A percentile compares a stretch with the other conserved stretches of the same genome.
phyloP scores from a whole-genome alignment of 2,888 invertebrate genomes.

The Eledona agricola region DNA sequence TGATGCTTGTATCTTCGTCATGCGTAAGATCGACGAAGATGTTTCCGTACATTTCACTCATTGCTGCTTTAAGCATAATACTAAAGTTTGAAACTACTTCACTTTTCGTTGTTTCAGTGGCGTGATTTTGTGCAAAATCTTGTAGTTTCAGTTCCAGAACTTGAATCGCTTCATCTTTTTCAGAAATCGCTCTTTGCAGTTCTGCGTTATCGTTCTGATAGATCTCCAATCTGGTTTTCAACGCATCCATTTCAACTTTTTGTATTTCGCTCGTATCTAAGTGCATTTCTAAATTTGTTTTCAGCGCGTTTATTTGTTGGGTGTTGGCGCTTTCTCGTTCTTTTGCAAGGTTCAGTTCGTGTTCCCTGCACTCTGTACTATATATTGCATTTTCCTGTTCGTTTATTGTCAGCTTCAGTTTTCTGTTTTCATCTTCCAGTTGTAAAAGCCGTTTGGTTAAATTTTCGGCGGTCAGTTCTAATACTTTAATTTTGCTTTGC shows the following conservation, averaged over 20 bases:
- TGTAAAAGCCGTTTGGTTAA: slow-evolving; percentile 48
- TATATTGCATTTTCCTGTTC: not conserved
- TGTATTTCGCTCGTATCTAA: slow-evolving; percentile 24
- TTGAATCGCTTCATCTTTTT: slow-evolving; percentile 26
- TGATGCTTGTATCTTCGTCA: slow-evolving; percentile 30
- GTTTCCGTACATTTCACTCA: slow-evolving; percentile 55
- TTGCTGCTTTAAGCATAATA: slow-evolving; percentile 49
- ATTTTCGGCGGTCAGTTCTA: slow-evolving; percentile 59
- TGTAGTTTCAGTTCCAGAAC: slow-evolving; percentile 35
- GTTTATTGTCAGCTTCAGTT: slow-evolving; percentile 8
- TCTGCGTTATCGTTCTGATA: slow-evolving; percentile 25
- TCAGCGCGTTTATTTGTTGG: slow-evolving; percentile 34
- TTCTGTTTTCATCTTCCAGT: slow-evolving; percentile 38
- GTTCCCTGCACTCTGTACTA: slow-evolving; percentile 15
- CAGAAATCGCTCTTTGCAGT: slow-evolving; percentile 34
- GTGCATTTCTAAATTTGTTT: slow-evolving; percentile 16
- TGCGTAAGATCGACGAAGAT: slow-evolving; percentile 47
- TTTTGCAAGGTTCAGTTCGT: slow-evolving; percentile 9
- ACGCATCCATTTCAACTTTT: slow-evolving; percentile 24
- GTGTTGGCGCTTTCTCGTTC: slow-evolving; percentile 12
- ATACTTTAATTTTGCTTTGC: slow-evolving; percentile 58
- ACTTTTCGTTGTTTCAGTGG: slow-evolving; percentile 11
- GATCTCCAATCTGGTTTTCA: slow-evolving; percentile 21
- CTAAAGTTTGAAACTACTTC: slow-evolving; percentile 17
- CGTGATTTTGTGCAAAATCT: slow-evolving; percentile 4